These are phyloP conservation scores for Eriocheir sinensis DNA, from an alignment of 1,140 invertebrate genomes.

Conservation along the genomic window DNA sequence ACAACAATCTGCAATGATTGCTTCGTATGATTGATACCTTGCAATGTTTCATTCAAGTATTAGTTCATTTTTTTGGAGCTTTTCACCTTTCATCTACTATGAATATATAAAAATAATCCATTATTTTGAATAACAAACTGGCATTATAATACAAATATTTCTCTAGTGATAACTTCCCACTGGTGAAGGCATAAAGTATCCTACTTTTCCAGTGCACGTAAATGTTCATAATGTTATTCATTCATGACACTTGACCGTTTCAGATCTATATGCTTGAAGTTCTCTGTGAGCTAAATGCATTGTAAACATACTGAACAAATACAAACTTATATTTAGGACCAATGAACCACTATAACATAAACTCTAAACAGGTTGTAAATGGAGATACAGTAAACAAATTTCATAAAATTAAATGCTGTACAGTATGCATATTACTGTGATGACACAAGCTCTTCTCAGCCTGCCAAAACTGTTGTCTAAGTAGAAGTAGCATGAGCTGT, in stretches of 20 bases:
- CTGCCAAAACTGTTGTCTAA: background rate
- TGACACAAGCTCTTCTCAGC: background rate
- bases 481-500: background rate
- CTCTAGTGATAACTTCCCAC: background rate
- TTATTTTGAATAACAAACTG: background rate
- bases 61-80: background rate
- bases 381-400: background rate
- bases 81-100: background rate
- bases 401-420: background rate
- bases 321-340: background rate
- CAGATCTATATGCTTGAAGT: slow-evolving; percentile 23
- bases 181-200: background rate
- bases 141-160: background rate
- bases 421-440: background rate
- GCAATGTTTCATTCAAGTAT: background rate
- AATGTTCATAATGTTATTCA: background rate
- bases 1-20: background rate
- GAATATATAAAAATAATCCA: slow-evolving; percentile 31
- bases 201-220: background rate
- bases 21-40: background rate
- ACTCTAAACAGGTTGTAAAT: background rate
- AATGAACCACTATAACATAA: slow-evolving; percentile 6
- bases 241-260: background rate
- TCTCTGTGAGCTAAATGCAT: background rate
- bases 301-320: background rate